Conservation (phyloP, 2,888 invertebrate species). For the Conus canariensis region DNA sequence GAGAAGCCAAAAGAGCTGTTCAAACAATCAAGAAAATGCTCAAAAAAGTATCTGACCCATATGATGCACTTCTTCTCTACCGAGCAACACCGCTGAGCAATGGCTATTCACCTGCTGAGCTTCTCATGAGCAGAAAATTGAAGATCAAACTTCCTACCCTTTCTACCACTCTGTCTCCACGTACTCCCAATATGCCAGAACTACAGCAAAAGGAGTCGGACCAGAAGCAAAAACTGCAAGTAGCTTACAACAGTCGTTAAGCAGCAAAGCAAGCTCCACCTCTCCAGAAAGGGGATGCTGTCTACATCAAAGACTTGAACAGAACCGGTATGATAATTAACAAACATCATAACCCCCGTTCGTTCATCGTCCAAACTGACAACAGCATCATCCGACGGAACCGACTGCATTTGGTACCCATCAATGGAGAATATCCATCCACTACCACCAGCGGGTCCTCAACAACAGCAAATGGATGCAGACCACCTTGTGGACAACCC, state of each 20-base stretch:
- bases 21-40: constrained; percentile 32
- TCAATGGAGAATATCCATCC: background rate
- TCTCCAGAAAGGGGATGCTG: constrained; percentile 3
- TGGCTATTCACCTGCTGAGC: constrained; percentile 16
- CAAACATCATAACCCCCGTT: constrained; percentile 6
- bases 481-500: background rate
- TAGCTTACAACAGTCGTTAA: background rate
- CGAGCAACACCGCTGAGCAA: constrained; percentile 31
- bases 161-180: background rate
- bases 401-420: background rate
- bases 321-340: background rate
- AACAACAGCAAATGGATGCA: background rate
- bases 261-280: constrained; percentile 19
- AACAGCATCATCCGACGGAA: background rate
- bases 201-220: background rate
- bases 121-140: constrained; percentile 31
- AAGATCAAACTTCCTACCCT: constrained; percentile 3
- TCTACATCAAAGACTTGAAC: constrained; percentile 4
- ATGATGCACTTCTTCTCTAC: constrained; percentile 31
- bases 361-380: background rate
- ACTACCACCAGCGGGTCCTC: background rate
- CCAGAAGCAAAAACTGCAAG: background rate
- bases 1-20: constrained; percentile 12
- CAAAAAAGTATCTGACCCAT: constrained; percentile 30
- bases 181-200: background rate